Evolutionary conservation across 2,888 invertebrate species (phyloP), one percentile per base, ranked within the genome.

Genomic region (Diaperis boleti): DNA sequence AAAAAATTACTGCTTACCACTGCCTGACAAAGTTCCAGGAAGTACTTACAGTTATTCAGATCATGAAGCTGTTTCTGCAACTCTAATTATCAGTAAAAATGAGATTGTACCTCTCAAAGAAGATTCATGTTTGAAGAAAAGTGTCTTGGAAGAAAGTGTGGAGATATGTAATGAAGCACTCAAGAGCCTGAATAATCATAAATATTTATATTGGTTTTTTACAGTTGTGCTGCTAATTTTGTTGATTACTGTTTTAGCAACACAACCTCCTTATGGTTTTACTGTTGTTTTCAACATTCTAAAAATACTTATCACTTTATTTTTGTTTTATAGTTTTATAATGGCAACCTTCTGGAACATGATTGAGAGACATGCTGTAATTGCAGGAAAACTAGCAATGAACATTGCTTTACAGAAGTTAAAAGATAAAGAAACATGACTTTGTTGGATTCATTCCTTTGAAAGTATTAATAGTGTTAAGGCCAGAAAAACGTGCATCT

Each of bases 331-430:
- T 75, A 86, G 86, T 65, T 67, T 92, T 11, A 85, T 92, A 68
- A 93, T 93, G 94, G 92, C 89, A 22, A 86, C 91, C 0, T 76
- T 95, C 66, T 94, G 94, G 94, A 91, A 92, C 78, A 86, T 85
- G 68, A 91, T 93, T 67, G 95, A 95, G 79, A 84, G 85, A 69
- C 92, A 94, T 80, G 91, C 90, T 35, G 83, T 93, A 10, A 84
- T 89, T 71, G 89, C 93, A n/a, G 90, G 91, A 4, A 86, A 89
- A 74, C 84, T 86, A 55, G 88, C 88, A 1, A 88, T 94, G 84
- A 86, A 90, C 74, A 85, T 90, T 71, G 82, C 81, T 52, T 78
- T 80, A 57, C 73, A 67, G 62, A 72, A 60, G 60, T 52, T 73
- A 14, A 63, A 62, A 26, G 7, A 41, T 41, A 54, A 54, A 54